phyloP scores from a whole-genome alignment of 2,797 vertebrate genomes.

The Discoglossus pictus region DNA sequence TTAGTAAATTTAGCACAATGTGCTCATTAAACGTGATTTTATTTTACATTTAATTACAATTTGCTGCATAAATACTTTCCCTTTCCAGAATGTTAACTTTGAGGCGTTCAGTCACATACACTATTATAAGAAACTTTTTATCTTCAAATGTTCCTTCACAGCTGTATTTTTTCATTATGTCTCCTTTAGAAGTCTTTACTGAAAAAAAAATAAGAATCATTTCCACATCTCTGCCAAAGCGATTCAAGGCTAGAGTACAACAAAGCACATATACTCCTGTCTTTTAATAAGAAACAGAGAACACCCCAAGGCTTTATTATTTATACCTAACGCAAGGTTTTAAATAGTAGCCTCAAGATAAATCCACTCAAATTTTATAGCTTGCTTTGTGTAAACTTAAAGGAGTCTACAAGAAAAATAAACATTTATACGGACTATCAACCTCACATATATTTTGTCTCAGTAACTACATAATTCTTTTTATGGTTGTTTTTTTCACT shows the following conservation, averaged over 20 bases:
- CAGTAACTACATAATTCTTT: constrained; percentile 39
- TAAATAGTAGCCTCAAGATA: constrained; percentile 48
- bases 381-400: constrained; percentile 47
- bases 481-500: constrained; percentile 4
- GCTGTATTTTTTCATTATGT: constrained; percentile 18
- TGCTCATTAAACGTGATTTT: no score
- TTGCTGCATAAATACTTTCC: no score
- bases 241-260: constrained; percentile 45
- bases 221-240: constrained; percentile 25
- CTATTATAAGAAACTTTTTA: background rate
- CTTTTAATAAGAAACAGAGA: constrained; percentile 50
- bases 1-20: no score
- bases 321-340: constrained; percentile 47
- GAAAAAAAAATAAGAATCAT: constrained; percentile 25
- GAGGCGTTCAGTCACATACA: background rate
- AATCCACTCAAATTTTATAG: constrained; percentile 48
- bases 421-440: constrained; percentile 48
- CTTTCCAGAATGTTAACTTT: no score
- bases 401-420: constrained; percentile 41
- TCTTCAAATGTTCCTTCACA: background rate
- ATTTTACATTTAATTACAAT: no score
- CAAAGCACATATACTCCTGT: constrained; percentile 42
- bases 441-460: constrained; percentile 35
- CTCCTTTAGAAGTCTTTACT: background rate
- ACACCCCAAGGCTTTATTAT: constrained; percentile 52